Evolutionary conservation across 2,113 vertebrate species (phyloP).

Genomic region (Oryzias woworae): DNA sequence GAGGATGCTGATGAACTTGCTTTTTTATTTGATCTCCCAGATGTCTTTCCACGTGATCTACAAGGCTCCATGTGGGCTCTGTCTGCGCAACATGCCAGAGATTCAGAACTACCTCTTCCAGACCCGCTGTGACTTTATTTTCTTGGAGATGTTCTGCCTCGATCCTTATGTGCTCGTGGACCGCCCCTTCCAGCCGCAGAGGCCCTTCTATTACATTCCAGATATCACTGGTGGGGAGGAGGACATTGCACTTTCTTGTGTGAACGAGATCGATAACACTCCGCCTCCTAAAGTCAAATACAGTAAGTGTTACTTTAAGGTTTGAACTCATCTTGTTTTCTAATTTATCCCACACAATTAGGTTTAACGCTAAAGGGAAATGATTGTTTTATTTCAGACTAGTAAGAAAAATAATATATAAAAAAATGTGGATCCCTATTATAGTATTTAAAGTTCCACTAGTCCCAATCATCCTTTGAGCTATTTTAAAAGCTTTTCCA

Average conservation of each 20-base stretch:
- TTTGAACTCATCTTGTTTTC: too few relatives aligned
- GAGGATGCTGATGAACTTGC: neutral
- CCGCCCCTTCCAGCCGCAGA: conserved; percentile 91
- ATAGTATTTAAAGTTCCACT: too few relatives aligned
- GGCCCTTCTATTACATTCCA: conserved; percentile 90
- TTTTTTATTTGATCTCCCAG: conserved; percentile 40
- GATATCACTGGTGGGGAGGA: conserved; percentile 92
- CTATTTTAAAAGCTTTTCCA: too few relatives aligned
- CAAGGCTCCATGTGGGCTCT: conserved; percentile 92
- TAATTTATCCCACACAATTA: too few relatives aligned
- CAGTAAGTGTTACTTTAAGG: conserved; percentile 75
- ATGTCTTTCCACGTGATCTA: conserved; percentile 98
- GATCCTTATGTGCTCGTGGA: conserved; percentile 97
- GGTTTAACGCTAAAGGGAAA: too few relatives aligned
- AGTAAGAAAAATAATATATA: too few relatives aligned
- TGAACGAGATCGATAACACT: conserved; percentile 94
- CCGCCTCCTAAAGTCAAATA: conserved; percentile 91
- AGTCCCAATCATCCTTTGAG: too few relatives aligned
- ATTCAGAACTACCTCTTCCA: conserved; percentile 96
- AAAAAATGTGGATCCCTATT: too few relatives aligned
- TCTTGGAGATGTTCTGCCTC: conserved; percentile 97
- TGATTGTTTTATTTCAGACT: too few relatives aligned
- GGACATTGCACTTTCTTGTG: conserved; percentile 93
- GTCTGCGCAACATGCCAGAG: conserved; percentile 91
- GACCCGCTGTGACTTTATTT: conserved; percentile 90